phyloP scores from a whole-genome alignment of 2,113 vertebrate species.

The Rhombomys opimus region DNA sequence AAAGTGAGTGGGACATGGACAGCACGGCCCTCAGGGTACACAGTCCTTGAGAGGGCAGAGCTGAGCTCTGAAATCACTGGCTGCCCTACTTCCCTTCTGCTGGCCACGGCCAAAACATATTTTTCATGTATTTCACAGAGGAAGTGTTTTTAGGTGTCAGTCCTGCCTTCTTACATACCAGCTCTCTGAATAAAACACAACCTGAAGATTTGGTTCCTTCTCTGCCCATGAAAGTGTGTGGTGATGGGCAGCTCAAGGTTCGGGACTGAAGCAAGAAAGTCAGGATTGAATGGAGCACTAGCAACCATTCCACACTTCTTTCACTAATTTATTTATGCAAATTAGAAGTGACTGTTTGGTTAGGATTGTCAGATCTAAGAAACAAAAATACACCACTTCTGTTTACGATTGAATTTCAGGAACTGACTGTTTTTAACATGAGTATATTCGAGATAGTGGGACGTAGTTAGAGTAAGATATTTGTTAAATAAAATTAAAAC shows the following conservation, averaged over 20 bases:
- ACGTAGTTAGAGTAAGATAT: not conserved
- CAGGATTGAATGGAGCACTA: not conserved
- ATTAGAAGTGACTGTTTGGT: not conserved
- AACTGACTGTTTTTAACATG: not conserved
- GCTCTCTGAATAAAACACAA: not conserved
- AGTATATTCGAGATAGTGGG: not conserved
- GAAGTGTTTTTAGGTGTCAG: not conserved
- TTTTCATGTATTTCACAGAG: not conserved
- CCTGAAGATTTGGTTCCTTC: not conserved
- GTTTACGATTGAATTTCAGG: not conserved
- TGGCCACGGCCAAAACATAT: not conserved
- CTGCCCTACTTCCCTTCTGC: not conserved
- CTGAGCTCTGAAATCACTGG: not conserved
- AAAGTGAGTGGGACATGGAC: not conserved
- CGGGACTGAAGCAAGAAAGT: too few relatives aligned
- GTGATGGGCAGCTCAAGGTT: too few relatives aligned
- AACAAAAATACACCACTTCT: not conserved
- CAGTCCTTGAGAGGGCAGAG: not conserved
- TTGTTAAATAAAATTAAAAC: not conserved
- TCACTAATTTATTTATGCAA: not conserved
- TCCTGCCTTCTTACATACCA: not conserved
- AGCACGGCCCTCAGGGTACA: too few relatives aligned
- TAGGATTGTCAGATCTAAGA: not conserved
- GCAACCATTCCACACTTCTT: not conserved
- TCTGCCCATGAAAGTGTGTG: too few relatives aligned